These are phyloP conservation scores for Ectemnius lituratus DNA, from an alignment of 2,888 invertebrate genomes.

Conservation along the genomic window DNA sequence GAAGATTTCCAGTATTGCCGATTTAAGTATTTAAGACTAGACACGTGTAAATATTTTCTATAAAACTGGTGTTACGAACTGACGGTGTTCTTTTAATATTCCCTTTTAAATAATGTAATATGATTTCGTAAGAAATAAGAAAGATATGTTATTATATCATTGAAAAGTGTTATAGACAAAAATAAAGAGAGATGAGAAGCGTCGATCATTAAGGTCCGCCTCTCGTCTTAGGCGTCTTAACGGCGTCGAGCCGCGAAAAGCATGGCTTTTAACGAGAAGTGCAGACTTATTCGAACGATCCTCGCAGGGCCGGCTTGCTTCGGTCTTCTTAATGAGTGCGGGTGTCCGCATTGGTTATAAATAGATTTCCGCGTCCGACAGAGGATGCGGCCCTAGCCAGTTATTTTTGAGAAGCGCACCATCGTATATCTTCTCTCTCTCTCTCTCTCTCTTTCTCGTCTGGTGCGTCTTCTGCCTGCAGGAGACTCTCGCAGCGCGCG, in stretches of 20 bases:
- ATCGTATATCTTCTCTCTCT: conserved; percentile 12
- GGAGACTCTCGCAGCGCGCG: too few relatives aligned
- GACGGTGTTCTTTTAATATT: background rate
- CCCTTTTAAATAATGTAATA: background rate
- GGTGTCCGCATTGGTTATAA: conserved; percentile 62
- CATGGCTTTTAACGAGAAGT: conserved; percentile 47
- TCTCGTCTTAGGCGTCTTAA: background rate
- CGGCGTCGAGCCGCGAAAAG: background rate
- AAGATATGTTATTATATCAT: background rate
- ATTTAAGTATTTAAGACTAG: conserved; percentile 18
- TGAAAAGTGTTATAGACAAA: conserved; percentile 6
- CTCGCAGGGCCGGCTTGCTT: conserved; percentile 64
- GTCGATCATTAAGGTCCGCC: background rate
- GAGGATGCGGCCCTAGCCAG: conserved; percentile 71
- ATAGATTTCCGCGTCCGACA: conserved; percentile 65
- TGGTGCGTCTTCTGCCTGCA: too few relatives aligned
- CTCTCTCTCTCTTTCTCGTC: too few relatives aligned
- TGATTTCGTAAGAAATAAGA: too few relatives aligned
- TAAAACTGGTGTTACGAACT: conserved; percentile 16
- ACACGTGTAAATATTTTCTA: conserved; percentile 19
- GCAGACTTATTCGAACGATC: conserved; percentile 59
- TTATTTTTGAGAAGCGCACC: conserved; percentile 63
- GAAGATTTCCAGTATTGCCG: conserved; percentile 13
- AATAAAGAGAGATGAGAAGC: conserved; percentile 16
- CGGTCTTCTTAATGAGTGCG: conserved; percentile 42